Evolutionary conservation across 2,888 invertebrate genomes (phyloP), one percentile per base, ranked within the genome.

Genomic region (Caenorhabditis sp.): DNA sequence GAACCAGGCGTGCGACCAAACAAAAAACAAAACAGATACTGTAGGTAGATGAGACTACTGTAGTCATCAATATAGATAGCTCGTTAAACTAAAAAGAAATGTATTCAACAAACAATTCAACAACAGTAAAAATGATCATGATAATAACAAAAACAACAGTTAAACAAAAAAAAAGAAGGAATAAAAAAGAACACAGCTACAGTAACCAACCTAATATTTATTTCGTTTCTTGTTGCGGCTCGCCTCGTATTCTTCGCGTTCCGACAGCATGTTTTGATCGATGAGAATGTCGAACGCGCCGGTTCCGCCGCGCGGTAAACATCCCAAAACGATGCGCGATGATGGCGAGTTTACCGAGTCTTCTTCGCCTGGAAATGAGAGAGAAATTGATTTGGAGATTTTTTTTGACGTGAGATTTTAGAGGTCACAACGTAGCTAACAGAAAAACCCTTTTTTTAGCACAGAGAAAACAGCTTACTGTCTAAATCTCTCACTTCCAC

Each of bases 331-430:
- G 23, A 86, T 62, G 17, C 86, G 81, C 10, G 86, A 69, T 12
- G 86, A 87, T 5, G 86, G 86, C n/a, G 84, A 85, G 50, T 69
- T 77, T 43, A 86, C 74, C 21, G 68, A 62, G 63, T 86, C 86
- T 55, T 72, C 76, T 66, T 86, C 83, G 37, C 84, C 86, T 86
- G 76, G 59, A 85, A 80, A 54, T 19, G 5, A 50, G 8, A 4
- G 24, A 53, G n/a, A 6, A 43, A 31, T 31, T 31, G 10, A 6
- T 31, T 31, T 31, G 43, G 17, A 36, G 12, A 36, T 36, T 36
- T 36, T 36, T 12, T 36, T 36, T 12, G 5, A 36, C n/a, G n/a
- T n/a, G n/a, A n/a, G n/a, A n/a, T n/a, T n/a, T n/a, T n/a, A n/a
- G n/a, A n/a, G n/a, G n/a, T n/a, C n/a, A n/a, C n/a, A n/a, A n/a